Base-by-base conservation (phyloP, 2,888 invertebrate species). In the Halocaridina rubra region DNA sequence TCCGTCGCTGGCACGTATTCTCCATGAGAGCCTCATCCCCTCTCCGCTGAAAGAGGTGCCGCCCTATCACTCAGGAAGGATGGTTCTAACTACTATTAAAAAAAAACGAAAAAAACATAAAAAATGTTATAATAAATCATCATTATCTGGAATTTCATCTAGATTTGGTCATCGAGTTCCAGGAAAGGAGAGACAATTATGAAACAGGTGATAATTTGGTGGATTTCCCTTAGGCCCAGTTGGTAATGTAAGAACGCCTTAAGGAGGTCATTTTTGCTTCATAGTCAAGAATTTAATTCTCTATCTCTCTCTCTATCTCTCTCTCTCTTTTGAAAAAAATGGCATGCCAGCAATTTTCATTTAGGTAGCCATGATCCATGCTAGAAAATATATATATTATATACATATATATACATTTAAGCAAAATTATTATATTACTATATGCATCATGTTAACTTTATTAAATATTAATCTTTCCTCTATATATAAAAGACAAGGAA, bases 21-120 rank as follows among this genome's bases (percentile, higher is more conserved):
- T 72, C 72, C 80, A 57, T 64, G 80, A 80, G 80, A 80, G 80
- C 80, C 82, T 82, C 78, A 69, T 82, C 75, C 81, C 82, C 75
- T 77, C 82, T 75, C 69, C 81, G 72, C 59, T 77, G 53, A 78
- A 82, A 77, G 82, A 82, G 71, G 82, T 82, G 82, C 82, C 82
- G 82, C 82, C 82, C 82, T 80, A 82, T 82, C 77, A 77, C 82
- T 82, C 82, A 82, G 82, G 82, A 78, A 82, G 82, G 82, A 82
- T 82, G 82, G 78, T 82, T 71, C 78, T 78, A 78, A 74, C 72
- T 77, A 69, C 69, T 69, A 53, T 72, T 10, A 77, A 75, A n/a
- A n/a, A n/a, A n/a, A n/a, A n/a, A n/a, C n/a, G n/a, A n/a, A n/a
- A n/a, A n/a, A n/a, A n/a, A n/a, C n/a, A n/a, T n/a, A n/a, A n/a